Percentiles rank a stretch among this genome's conserved stretches.
Evolutionary conservation across 2,113 vertebrate species (phyloP).

Genomic region (Sprattus sprattus): DNA sequence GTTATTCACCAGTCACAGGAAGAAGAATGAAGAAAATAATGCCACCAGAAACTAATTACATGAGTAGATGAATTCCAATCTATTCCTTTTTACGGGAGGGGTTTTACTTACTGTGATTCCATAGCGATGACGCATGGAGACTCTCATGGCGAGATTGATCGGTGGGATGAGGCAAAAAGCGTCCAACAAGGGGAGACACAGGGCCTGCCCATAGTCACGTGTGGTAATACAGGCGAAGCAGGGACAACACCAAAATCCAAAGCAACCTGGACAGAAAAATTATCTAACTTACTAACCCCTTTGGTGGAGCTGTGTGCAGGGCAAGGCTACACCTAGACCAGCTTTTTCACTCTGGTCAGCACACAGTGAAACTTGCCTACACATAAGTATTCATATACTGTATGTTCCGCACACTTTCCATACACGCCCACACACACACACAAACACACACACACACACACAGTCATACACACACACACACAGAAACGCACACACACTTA

Average conservation of each 20-base stretch:
- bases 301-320: too few relatives aligned
- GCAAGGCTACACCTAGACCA: not conserved
- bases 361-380: not conserved
- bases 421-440: not conserved
- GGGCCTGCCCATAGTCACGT: conserved; percentile 61
- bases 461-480: not conserved
- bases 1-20: not conserved
- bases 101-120: conserved; percentile 63
- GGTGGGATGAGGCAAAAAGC: conserved; percentile 43
- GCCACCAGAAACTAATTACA: not conserved
- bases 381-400: not conserved
- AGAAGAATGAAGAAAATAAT: not conserved
- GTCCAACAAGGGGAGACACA: conserved; percentile 71
- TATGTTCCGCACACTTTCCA: not conserved
- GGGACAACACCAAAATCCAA: conserved; percentile 65
- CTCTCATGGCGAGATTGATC: conserved; percentile 62
- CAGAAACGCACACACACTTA: conserved; percentile 44
- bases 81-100: not conserved
- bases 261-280: conserved; percentile 60
- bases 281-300: not conserved
- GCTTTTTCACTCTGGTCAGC: not conserved
- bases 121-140: conserved; percentile 68
- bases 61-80: not conserved
- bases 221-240: conserved; percentile 68
- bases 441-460: not conserved